A percentile compares a stretch with the other conserved stretches of the same genome.
Evolutionary conservation across 92 coral and sea anemone species (phyloP).

Genomic region (Paragorgia papillata): DNA sequence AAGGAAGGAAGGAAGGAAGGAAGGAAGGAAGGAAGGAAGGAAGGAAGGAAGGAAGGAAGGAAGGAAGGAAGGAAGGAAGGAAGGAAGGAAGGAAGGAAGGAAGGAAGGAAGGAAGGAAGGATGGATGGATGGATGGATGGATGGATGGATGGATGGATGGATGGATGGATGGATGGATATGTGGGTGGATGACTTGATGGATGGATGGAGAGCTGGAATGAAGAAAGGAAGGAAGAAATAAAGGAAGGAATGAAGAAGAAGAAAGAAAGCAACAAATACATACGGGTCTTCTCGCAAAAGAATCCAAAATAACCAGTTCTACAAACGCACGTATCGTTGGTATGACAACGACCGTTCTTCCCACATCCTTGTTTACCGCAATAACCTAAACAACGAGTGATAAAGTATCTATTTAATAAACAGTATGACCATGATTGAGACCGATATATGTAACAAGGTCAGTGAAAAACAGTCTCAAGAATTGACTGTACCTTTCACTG

Average conservation of each 20-base stretch:
- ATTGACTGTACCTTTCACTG: slow-evolving; percentile 71
- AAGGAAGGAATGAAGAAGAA: slow-evolving; percentile 27
- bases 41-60: too few relatives aligned
- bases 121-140: too few relatives aligned
- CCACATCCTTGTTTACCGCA: slow-evolving; percentile 95
- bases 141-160: too few relatives aligned
- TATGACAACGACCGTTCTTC: slow-evolving; percentile 73
- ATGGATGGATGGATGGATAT: neutral
- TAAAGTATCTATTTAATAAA: too few relatives aligned
- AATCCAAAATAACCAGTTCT: slow-evolving; percentile 84
- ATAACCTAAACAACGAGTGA: slow-evolving; percentile 61
- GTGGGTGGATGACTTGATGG: too few relatives aligned
- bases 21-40: too few relatives aligned
- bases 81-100: neutral
- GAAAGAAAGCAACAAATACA: neutral
- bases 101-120: neutral
- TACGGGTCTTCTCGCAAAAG: slow-evolving; percentile 71
- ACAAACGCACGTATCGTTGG: slow-evolving; percentile 89
- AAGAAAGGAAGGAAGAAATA: neutral
- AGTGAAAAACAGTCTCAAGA: too few relatives aligned
- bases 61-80: too few relatives aligned
- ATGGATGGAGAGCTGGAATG: too few relatives aligned
- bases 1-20: too few relatives aligned
- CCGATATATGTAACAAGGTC: too few relatives aligned
- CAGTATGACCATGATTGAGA: too few relatives aligned